Base-by-base conservation (phyloP, 1,140 invertebrate species). In the Thaumetopoea pityocampa region DNA sequence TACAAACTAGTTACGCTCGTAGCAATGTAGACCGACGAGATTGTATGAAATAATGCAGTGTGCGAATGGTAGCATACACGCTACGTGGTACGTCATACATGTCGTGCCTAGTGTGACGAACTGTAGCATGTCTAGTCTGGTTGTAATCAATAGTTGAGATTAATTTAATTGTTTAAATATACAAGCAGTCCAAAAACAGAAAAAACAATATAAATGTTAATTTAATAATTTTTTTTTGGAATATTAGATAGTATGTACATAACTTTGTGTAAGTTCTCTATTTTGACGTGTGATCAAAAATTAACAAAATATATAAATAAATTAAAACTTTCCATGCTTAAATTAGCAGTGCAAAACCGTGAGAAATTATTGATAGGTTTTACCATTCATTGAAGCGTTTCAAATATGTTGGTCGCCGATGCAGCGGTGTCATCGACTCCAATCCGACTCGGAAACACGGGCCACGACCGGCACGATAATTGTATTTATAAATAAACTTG, bases 381-480 rank as follows among this genome's bases (percentile, higher is more conserved):
- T 32, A 50, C 45, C 36, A 55, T 30, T 48, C 59, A 41, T 47
- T 59, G 54, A 49, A 54, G 58, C 63, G 55, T 66, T 66, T 52
- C 58, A 53, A 62, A 62, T 58, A 55, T 44, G 50, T 41, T 48
- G 20, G 40, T 36, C 40, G 40, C 15, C 43, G 51, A 20, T 58
- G 51, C 49, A 54, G 37, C 43, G 22, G 35, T 51, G 58, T 66
- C 55, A 59, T 40, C 52, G 63, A 63, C 63, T 43, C 17, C 29
- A 26, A 0, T n/a, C n/a, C 9, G 27, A 14, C 34, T 29, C 22
- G 37, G 29, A 57, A 52, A 35, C 37, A 2, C 15, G 19, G 18
- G 24, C n/a, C 41, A 35, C 24, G 30, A 44, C 28, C 32, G 2
- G 16, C 22, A 8, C n/a, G 14, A 23, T 32, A 11, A n/a, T 16